phyloP scores from a whole-genome alignment of 2,113 vertebrate species.

The Dipodomys stephensi region DNA sequence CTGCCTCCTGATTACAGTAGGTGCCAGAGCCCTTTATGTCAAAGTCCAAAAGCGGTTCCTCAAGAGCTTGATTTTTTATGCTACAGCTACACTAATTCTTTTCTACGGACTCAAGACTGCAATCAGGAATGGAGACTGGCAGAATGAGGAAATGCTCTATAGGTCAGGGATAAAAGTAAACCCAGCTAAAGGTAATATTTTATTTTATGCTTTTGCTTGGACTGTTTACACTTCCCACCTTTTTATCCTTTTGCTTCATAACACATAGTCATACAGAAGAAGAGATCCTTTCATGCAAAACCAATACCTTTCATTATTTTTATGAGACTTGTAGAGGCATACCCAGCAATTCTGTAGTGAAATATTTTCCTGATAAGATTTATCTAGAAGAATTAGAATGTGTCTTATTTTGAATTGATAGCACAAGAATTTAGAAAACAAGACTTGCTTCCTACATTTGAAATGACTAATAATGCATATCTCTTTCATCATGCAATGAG shows the following conservation, averaged over 20 bases:
- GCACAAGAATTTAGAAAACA: background rate
- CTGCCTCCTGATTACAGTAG: constrained; percentile 96
- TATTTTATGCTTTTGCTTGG: constrained; percentile 65
- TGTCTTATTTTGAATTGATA: background rate
- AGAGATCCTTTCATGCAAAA: background rate
- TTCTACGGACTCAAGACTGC: constrained; percentile 95
- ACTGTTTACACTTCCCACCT: constrained; percentile 53
- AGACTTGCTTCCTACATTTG: constrained; percentile 4
- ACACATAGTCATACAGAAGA: background rate
- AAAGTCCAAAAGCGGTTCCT: constrained; percentile 90
- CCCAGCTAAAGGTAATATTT: constrained; percentile 97
- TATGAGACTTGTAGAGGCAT: background rate
- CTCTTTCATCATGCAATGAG: constrained; percentile 4
- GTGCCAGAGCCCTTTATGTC: constrained; percentile 93
- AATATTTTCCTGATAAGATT: background rate
- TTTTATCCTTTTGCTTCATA: background rate
- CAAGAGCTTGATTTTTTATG: constrained; percentile 93
- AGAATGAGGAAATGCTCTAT: constrained; percentile 99
- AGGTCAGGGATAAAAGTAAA: constrained; percentile 99
- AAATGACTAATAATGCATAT: background rate
- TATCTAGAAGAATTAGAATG: background rate
- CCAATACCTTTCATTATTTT: background rate
- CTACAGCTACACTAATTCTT: constrained; percentile 91
- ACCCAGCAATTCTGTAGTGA: background rate
- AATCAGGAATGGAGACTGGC: constrained; percentile 97